A percentile compares a stretch with the other conserved stretches of the same genome.
These are phyloP conservation scores for Diarsia brunnea DNA, from an alignment of 2,888 invertebrate species.

Conservation along the genomic window DNA sequence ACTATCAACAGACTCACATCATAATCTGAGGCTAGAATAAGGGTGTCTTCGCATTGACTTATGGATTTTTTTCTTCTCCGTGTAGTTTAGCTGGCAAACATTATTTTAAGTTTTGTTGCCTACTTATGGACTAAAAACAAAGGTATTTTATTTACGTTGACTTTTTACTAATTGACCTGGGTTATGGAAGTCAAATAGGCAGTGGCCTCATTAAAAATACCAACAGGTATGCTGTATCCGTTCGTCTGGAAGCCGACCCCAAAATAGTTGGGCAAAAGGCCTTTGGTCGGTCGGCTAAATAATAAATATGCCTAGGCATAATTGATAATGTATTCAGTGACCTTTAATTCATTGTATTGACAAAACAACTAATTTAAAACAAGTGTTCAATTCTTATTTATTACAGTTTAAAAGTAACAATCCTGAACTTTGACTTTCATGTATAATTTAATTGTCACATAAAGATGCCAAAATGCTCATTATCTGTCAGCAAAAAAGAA, in stretches of 20 bases:
- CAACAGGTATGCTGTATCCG: neutral
- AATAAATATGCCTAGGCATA: neutral
- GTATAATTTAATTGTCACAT: slow-evolving; percentile 1
- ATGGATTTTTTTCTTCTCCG: neutral
- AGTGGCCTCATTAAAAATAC: neutral
- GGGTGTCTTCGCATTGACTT: neutral
- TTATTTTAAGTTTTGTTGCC: neutral
- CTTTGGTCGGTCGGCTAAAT: too few species aligned
- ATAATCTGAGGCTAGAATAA: slow-evolving; percentile 2
- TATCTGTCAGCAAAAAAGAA: slow-evolving; percentile 27
- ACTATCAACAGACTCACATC: slow-evolving; percentile 14
- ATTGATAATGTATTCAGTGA: neutral
- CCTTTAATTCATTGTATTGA: neutral
- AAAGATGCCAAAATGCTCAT: slow-evolving; percentile 25
- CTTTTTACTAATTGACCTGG: neutral
- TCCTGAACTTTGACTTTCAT: slow-evolving; percentile 28
- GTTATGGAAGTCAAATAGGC: neutral
- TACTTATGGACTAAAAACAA: neutral
- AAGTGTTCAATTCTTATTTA: neutral
- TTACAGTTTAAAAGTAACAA: slow-evolving; percentile 12
- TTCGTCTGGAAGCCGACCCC: neutral
- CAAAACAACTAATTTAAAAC: neutral
- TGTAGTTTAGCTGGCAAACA: neutral
- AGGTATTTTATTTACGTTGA: neutral
- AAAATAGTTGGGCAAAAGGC: neutral